Evolutionary conservation across 2,888 invertebrate genomes (phyloP), one percentile per base, ranked within the genome.

Genomic region (Euplagia quadripunctaria): DNA sequence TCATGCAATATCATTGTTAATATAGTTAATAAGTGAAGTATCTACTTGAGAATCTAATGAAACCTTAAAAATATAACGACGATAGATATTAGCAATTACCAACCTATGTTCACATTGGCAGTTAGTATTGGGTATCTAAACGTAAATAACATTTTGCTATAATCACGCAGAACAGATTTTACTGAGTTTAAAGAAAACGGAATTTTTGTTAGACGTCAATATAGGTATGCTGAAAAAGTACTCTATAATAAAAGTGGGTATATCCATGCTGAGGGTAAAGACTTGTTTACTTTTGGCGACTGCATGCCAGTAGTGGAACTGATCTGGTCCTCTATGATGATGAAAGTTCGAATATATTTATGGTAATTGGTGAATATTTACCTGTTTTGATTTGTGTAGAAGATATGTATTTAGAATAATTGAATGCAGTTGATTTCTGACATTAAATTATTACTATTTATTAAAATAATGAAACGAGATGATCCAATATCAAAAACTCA

Each of bases 271-370:
- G 78, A 83, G 79, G 77, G 79, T 84, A 78, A 64, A 76, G 65
- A 76, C 71, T 76, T 74, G 49, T 82, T 74, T 68, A 79, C 61
- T 74, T 77, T 84, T 86, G 85, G 81, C 86, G 85, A 90, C 85
- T 88, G 91, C 92, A 92, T 89, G 87, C 87, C 86, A 81, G 86
- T 87, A 88, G 78, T 86, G 84, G 77, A 82, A 80, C 83, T 79
- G 82, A 76, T 69, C 75, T 79, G 81, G 63, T 83, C 78, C 75
- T 73, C 73, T 80, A 82, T 82, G 78, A 78, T 82, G 78, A 82
- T 81, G 72, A 52, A 82, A 81, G 81, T 84, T 78, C 75, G 63
- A 81, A 77, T 72, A 72, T 71, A 76, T 51, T 49, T 74, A 81
- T 79, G 78, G 75, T 75, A 79, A 70, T 73, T 75, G 65, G 72